Evolutionary conservation across 35 echinoderm and acorn worm species (phyloP), one percentile per base, ranked within the genome.

Genomic region (Eucidaris tribuloides): DNA sequence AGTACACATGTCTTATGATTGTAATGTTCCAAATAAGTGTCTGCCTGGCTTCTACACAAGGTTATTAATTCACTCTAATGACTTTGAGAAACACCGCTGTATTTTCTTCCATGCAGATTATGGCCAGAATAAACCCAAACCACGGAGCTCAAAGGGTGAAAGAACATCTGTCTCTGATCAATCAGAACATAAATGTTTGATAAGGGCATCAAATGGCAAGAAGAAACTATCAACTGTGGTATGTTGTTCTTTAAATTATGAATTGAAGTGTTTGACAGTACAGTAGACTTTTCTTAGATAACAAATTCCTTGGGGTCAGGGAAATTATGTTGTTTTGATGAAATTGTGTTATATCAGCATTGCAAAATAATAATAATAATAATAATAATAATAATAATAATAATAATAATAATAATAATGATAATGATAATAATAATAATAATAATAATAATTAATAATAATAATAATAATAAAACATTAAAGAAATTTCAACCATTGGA

Each of bases 141-240:
- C 92, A 29, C 85, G 78, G 31, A 41, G 84, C 35, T 44, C 92
- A 54, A 88, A 88, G 42, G 83, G 83, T 43, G 63, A 71, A 46
- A 80, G 84, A 60, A 45, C 68, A 24, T 85, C 71, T 3, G 40
- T 94, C 20, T 92, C 90, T 15, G 92, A 94, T 20, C 82, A 89
- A 15, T 78, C 92, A 49, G 92, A 94, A 50, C 92, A 94, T 70
- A 94, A 94, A 39, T 94, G 92, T 65, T 76, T 94, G 20, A 79
- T 94, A 7, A 89, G 92, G 65, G 87, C 86, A 65, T 85, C 92
- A 45, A 82, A 90, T 82, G 87, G 87, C 32, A 90, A 90, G 68
- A 94, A 94, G 82, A 94, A 94, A 78, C 58, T 94, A 0, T 90
- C 87, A 33, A 94, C 92, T 43, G 92, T 94, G 82, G 92, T 94